Evolutionary conservation across 2,797 vertebrate genomes (phyloP), one percentile per base, ranked within the genome.

Genomic region (Urosaurus nigricauda): DNA sequence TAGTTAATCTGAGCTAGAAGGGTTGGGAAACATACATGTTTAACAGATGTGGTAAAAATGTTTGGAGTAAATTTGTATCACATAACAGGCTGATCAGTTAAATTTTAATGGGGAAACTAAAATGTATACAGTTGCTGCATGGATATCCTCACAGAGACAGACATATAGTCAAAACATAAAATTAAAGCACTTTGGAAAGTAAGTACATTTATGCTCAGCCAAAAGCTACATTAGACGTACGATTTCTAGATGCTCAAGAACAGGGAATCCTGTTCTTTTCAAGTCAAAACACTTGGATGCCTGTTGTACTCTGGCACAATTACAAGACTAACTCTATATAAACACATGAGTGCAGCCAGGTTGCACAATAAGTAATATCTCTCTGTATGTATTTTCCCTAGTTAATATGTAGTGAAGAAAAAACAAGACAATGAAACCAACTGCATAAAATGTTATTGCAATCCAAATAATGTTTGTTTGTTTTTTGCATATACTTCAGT

Each of bases 261-360:
- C 26, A 17, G 0, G 2, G 40, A 86, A 93, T 87, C 11, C 89
- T 94, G 74, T 83, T 89, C 93, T 95, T 93, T 93, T 91, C 89
- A 89, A 80, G 73, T 43, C 90, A 78, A 94, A 68, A 86, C 78
- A 87, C 0, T 26, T 4, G 47, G 71, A 74, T 92, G 89, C 65
- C 92, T 94, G 86, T 94, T 94, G 92, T 93, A 92, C 82, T 74
- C 81, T 95, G 94, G 94, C 70, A 63, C 71, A 78, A 83, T 93
- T 94, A 95, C 89, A 94, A 79, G 91, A 93, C 29, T 91, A 83
- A 93, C 92, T 95, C 90, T 79, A 85, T 71, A 90, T 91, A 87
- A 93, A 65, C 56, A 84, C 8, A 79, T 81, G 85, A 95, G 40
- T 78, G 89, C 73, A 51, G 77, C 35, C 91, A 92, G 86, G 60